phyloP scores from a whole-genome alignment of 2,797 vertebrate genomes.

The Myioborus miniatus region DNA sequence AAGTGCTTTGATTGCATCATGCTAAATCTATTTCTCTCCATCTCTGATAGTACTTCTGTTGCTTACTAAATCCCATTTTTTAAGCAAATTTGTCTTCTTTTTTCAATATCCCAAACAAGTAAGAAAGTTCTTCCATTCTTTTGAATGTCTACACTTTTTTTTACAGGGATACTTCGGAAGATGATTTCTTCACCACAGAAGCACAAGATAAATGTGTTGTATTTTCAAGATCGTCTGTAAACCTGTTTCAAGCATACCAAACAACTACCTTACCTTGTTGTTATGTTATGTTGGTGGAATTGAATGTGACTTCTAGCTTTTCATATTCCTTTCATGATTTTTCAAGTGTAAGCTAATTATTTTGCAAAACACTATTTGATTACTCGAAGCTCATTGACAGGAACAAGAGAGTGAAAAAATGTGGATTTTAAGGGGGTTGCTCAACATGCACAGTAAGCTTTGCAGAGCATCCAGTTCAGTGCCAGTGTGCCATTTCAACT shows the following conservation, averaged over 20 bases:
- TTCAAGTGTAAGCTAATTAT: background rate
- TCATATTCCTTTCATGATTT: background rate
- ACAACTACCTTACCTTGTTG: background rate
- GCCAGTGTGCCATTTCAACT: background rate
- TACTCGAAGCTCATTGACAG: background rate
- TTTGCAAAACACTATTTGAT: background rate
- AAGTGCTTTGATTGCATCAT: background rate
- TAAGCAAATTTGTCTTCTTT: background rate
- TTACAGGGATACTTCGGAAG: background rate
- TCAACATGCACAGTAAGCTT: background rate
- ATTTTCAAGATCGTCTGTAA: conserved; percentile 26
- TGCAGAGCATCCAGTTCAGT: background rate
- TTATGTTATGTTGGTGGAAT: background rate
- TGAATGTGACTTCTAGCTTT: background rate
- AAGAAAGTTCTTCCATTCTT: background rate
- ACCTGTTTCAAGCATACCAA: background rate
- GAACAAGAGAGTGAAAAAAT: background rate
- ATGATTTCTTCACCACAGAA: background rate
- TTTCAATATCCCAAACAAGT: background rate
- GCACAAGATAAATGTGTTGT: background rate
- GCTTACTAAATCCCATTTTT: background rate
- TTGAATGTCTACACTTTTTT: background rate
- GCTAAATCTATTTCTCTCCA: background rate
- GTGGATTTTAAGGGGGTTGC: background rate
- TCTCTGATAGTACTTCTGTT: background rate